Percentiles rank a stretch among this genome's conserved stretches.
phyloP scores from a whole-genome alignment of 2,113 vertebrate species.

The Tychaedon coryphoeus region DNA sequence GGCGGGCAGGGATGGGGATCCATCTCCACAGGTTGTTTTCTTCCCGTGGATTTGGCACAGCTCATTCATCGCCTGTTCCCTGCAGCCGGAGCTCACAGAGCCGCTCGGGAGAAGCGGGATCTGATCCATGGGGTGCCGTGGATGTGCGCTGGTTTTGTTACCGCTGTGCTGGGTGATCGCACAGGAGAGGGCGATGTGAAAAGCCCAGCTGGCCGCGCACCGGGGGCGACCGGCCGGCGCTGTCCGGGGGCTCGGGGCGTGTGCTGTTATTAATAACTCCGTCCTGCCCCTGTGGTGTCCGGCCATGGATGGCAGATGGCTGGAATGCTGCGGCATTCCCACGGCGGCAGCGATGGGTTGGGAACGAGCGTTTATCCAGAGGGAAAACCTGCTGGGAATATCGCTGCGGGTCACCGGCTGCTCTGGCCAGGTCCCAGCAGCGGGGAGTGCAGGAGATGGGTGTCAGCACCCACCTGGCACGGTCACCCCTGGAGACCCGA shows the following conservation, averaged over 20 bases:
- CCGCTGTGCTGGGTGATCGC: fast-evolving
- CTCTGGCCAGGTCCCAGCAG: background rate
- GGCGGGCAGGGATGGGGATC: background rate
- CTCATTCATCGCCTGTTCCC: background rate
- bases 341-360: background rate
- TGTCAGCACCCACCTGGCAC: background rate
- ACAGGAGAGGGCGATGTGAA: fast-evolving
- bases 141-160: fast-evolving
- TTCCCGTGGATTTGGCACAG: background rate
- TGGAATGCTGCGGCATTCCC: background rate
- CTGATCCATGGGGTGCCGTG: fast-evolving
- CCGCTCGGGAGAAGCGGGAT: background rate
- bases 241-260: fast-evolving
- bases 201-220: fast-evolving
- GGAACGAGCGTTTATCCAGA: fast-evolving
- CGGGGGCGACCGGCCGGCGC: fast-evolving
- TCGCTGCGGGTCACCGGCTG: fast-evolving
- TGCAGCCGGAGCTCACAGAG: background rate
- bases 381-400: background rate
- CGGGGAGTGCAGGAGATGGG: background rate
- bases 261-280: background rate
- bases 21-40: background rate
- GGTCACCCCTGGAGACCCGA: background rate
- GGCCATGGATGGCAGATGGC: background rate
- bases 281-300: background rate